Evolutionary conservation across 2,888 invertebrate genomes (phyloP), one percentile per base, ranked within the genome.

Genomic region (Drosophila antonietae): DNA sequence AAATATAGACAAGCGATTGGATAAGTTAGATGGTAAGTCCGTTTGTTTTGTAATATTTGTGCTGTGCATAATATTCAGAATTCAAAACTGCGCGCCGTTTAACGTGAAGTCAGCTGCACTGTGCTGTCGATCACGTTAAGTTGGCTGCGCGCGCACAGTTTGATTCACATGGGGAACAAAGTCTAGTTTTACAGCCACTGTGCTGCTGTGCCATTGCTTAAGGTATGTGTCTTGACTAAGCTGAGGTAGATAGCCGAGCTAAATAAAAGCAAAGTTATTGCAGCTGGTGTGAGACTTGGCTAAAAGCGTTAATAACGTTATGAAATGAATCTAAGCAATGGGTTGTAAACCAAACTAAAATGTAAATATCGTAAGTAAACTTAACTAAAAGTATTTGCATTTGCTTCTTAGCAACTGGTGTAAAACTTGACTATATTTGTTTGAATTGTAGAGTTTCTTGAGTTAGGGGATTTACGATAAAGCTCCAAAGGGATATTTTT

Each of bases 1-100:
- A 46, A 85, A 85, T 55, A 83, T 87, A 41, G 88, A 88, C 43
- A 87, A 89, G 49, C 72, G 82, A 6, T 31, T 86, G 72, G 89
- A 95, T 93, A 90, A 79, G 67, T 75, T 81, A 56, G 67, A 75
- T 15, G 84, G 84, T 85, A 35, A 85, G 84, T 88, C 49, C 0
- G 6, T 5, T 14, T 44, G 14, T 9, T 14, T 44, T 14, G 39
- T 14, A 18, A 9, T 5, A 33, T 33, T 18, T 28, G 33, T n/a
- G 10, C 10, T 14, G 0, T 28, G 49, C 14, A 18, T 33, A 12
- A 33, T 7, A 18, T 18, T 14, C 10, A 7, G 1, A 41, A 58
- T 58, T 49, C n/a, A 53, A 47, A 47, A 12, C 1, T 23, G 9
- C 46, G 74, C 73, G 61, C 23, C 18, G 28, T 8, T 37, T 39